These are phyloP conservation scores for Prochilodus magdalenae DNA, from an alignment of 2,113 vertebrate species.

Conservation along the genomic window DNA sequence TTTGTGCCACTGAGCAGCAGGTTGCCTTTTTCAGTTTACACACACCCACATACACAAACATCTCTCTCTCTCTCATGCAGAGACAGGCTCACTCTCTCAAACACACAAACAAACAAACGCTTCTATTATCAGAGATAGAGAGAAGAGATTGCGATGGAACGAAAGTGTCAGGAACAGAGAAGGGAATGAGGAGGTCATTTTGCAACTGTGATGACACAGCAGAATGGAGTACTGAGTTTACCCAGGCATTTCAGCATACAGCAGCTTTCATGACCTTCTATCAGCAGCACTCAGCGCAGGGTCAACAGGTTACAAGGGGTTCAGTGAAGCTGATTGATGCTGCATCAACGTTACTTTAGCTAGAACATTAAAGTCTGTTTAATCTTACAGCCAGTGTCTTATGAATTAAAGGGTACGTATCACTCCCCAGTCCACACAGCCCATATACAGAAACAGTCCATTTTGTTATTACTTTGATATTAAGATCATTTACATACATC, in stretches of 20 bases:
- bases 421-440: no score
- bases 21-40: slow-evolving; percentile 19
- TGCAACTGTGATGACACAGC: slow-evolving; percentile 3
- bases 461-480: no score
- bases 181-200: slow-evolving; percentile 7
- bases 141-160: slow-evolving; percentile 1
- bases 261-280: not conserved
- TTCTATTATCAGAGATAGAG: slow-evolving; percentile 11
- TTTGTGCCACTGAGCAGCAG: slow-evolving; percentile 26
- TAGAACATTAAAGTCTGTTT: slow-evolving; percentile 13
- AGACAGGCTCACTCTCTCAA: not conserved
- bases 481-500: no score
- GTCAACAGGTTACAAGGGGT: not conserved
- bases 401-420: no score
- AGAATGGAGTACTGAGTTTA: not conserved
- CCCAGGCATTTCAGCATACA: not conserved
- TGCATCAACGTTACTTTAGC: not conserved
- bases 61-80: not conserved
- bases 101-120: not conserved
- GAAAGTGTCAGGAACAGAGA: slow-evolving; percentile 8
- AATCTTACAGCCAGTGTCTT: no score
- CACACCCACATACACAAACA: slow-evolving; percentile 9
- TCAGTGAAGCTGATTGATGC: not conserved
- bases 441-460: no score
- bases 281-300: not conserved